A percentile compares a stretch with the other conserved stretches of the same genome.
Conservation (phyloP, 1,140 invertebrate species). For the Lordiphosa clarofinis region DNA sequence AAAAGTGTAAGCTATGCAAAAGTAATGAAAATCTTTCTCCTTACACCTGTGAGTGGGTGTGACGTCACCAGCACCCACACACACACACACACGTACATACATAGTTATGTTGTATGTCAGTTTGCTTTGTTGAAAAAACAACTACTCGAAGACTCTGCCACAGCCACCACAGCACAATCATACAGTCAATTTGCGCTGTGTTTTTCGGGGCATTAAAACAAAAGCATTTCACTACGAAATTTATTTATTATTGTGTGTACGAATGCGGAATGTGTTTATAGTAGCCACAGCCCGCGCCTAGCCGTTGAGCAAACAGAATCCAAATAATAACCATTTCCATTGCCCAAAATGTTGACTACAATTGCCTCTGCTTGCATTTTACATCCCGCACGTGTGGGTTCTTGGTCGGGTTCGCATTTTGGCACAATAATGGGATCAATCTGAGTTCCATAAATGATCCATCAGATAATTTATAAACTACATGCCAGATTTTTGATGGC, state of each 20-base stretch:
- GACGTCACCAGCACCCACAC: conserved; percentile 19
- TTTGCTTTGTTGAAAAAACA: too few relatives aligned
- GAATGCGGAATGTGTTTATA: conserved; percentile 68
- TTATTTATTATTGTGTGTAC: conserved; percentile 65
- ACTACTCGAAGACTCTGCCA: background rate
- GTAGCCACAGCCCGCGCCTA: conserved; percentile 27
- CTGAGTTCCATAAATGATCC: too few relatives aligned
- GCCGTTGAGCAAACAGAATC: background rate
- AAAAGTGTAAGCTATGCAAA: conserved; percentile 15
- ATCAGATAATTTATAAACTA: too few relatives aligned
- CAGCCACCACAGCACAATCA: conserved; percentile 55
- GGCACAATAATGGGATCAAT: too few relatives aligned
- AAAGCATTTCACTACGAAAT: conserved; percentile 68
- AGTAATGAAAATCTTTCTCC: too few relatives aligned
- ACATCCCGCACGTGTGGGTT: conserved; percentile 1
- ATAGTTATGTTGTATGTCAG: too few relatives aligned
- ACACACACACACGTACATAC: background rate
- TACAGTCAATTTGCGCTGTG: conserved; percentile 74
- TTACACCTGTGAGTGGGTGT: conserved; percentile 2
- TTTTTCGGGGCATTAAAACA: conserved; percentile 76
- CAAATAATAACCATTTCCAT: conserved; percentile 11
- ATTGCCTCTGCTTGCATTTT: conserved; percentile 2
- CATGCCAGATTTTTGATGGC: too few relatives aligned
- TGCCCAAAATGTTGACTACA: conserved; percentile 3
- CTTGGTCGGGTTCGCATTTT: background rate